These are phyloP conservation scores for Lepidostoma basale DNA, from an alignment of 1,140 invertebrate species.

Conservation along the genomic window DNA sequence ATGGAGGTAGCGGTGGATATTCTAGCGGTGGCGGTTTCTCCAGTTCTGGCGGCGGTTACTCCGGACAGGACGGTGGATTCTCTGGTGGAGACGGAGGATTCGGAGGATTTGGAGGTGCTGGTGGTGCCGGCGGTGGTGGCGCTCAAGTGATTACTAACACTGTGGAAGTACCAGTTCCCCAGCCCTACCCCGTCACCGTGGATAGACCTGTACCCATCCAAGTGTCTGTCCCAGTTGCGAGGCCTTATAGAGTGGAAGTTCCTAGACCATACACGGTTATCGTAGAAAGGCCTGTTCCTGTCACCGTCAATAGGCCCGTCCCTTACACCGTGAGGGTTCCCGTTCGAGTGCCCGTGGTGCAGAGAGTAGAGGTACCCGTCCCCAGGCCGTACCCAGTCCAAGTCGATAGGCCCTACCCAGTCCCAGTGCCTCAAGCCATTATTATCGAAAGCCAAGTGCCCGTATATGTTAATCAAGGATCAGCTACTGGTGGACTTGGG, in stretches of 20 bases:
- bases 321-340: constrained; percentile 66
- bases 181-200: constrained; percentile 45
- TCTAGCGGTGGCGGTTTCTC: not conserved
- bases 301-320: constrained; percentile 62
- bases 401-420: constrained; percentile 33
- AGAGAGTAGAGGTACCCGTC: constrained; percentile 31
- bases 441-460: constrained; percentile 40
- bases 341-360: constrained; percentile 16
- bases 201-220: constrained; percentile 59
- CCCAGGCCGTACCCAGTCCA: constrained; percentile 36
- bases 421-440: constrained; percentile 31
- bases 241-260: constrained; percentile 61
- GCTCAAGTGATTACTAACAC: constrained; percentile 41
- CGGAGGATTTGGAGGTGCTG: constrained; percentile 29
- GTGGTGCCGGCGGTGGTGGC: constrained; percentile 42
- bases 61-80: constrained; percentile 39
- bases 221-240: constrained; percentile 64
- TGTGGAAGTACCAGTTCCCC: constrained; percentile 53
- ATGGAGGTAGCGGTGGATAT: constrained; percentile 2
- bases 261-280: constrained; percentile 64
- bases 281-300: constrained; percentile 65
- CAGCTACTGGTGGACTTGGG: constrained; percentile 38
- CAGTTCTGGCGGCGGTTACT: constrained; percentile 32
- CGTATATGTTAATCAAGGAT: constrained; percentile 48
- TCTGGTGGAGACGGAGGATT: constrained; percentile 39